Percentiles rank a stretch among this genome's conserved stretches.
These are phyloP conservation scores for Odobenus rosmarus DNA, from an alignment of 2,113 vertebrate genomes.

Conservation along the genomic window DNA sequence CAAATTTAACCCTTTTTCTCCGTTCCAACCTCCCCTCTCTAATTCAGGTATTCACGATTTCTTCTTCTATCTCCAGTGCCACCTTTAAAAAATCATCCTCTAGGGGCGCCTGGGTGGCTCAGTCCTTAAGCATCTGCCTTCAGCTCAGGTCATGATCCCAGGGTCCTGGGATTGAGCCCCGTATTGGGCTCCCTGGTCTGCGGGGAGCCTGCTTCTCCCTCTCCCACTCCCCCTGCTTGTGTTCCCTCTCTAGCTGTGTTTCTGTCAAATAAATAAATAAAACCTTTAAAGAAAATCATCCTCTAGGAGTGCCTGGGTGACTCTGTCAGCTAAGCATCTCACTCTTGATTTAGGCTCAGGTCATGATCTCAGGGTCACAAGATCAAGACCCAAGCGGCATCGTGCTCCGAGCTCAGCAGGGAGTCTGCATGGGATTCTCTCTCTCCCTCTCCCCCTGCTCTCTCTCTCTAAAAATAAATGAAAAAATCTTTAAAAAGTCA, in stretches of 20 bases:
- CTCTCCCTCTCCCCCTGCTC: background rate
- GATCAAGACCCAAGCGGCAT: background rate
- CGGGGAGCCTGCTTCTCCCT: too few species aligned
- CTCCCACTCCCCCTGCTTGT: too few species aligned
- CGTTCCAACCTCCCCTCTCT: background rate
- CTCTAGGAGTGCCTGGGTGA: background rate
- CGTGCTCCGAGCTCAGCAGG: background rate
- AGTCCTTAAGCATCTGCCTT: background rate
- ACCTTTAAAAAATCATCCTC: background rate
- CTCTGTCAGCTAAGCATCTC: background rate
- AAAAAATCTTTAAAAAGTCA: background rate
- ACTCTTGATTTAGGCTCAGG: background rate
- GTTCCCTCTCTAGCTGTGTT: too few species aligned
- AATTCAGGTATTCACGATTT: background rate
- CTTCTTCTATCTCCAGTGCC: background rate
- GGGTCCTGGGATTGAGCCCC: too few species aligned
- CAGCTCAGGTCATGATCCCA: background rate
- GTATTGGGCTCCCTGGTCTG: too few species aligned
- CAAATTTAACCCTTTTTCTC: background rate
- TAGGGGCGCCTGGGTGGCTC: too few species aligned
- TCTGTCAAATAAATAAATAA: too few species aligned
- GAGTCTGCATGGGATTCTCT: background rate
- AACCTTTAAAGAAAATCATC: background rate
- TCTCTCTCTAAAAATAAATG: background rate
- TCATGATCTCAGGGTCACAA: background rate